Base-by-base conservation (phyloP, 2,113 vertebrate genomes). In the Platysteira castanea region DNA sequence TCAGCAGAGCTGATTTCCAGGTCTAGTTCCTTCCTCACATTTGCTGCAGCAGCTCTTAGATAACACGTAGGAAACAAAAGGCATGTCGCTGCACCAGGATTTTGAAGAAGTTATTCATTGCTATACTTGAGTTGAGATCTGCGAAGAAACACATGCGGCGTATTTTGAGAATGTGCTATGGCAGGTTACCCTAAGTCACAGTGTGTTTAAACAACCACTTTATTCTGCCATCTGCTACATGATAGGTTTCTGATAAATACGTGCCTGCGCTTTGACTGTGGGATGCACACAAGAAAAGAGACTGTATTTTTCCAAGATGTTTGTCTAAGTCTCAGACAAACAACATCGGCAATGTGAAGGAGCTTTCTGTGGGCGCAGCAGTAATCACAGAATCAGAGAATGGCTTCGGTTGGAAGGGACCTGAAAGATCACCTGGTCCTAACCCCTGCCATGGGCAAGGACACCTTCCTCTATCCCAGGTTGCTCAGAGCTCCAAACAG, bases 91-190 rank as follows among this genome's bases (percentile, higher is more conserved):
- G 56, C 90, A 76, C 73, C 69, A 84, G 76, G 73, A 95, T 96
- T 94, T 78, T 91, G 90, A 85, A 89, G 68, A 96, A 96, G 84
- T 93, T 97, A 93, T 93, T 95, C 95, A 61, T 84, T 93, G 92
- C 91, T 95, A 87, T 91, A 76, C 74, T 97, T 96, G 46, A 92
- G 74, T 90, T 90, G 85, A 90, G 87, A 96, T 95, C 91, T 94
- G 94, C 87, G 94, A 94, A 96, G 89, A 94, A 95, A 97, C 91
- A 95, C 91, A 95, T 89, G 95, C 52, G 2, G 85, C 90, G n/a
- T 96, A 97, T 97, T 96, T 96, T 96, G 86, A 97, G 96, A 97
- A 97, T 85, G 94, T 95, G 97, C 73, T 96, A 93, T 96, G 90
- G 87, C 96, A 96, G 94, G 96, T 97, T 96, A 96, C 63, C 93